These are phyloP conservation scores for Peucedramus taeniatus DNA, from an alignment of 2,113 vertebrate genomes.

Conservation along the genomic window DNA sequence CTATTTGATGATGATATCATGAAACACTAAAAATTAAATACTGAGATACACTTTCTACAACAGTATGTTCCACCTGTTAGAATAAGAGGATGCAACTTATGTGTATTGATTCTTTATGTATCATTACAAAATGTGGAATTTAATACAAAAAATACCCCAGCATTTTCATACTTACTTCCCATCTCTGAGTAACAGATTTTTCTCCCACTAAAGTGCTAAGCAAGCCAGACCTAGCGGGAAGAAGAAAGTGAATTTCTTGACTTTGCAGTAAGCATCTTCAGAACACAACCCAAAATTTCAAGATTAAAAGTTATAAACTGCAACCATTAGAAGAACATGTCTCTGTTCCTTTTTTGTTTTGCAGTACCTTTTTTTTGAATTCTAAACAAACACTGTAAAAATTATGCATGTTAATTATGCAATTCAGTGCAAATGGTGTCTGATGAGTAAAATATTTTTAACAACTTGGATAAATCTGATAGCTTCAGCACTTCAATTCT, in stretches of 20 bases:
- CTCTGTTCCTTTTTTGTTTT: not conserved
- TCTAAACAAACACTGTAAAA: not conserved
- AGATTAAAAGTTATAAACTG: not conserved
- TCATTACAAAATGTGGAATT: not conserved
- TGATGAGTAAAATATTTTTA: not conserved
- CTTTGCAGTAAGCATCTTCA: not conserved
- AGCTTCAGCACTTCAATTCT: not conserved
- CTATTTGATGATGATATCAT: not conserved
- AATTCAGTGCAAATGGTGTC: not conserved
- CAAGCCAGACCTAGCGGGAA: constrained; percentile 84
- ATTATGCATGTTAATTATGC: not conserved
- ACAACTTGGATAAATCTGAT: not conserved
- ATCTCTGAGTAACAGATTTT: constrained; percentile 96
- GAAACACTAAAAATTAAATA: not conserved
- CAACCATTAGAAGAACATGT: not conserved
- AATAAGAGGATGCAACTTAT: not conserved
- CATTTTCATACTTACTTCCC: constrained; percentile 84
- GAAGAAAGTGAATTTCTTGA: not conserved
- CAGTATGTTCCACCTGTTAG: not conserved
- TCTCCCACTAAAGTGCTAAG: constrained; percentile 97
- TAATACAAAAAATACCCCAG: not conserved
- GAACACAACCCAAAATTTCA: not conserved
- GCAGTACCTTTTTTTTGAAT: not conserved
- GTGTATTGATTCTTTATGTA: not conserved
- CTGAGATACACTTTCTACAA: not conserved